Base-by-base conservation (phyloP, 2,113 vertebrate genomes). In the Tilapia sparmanii region DNA sequence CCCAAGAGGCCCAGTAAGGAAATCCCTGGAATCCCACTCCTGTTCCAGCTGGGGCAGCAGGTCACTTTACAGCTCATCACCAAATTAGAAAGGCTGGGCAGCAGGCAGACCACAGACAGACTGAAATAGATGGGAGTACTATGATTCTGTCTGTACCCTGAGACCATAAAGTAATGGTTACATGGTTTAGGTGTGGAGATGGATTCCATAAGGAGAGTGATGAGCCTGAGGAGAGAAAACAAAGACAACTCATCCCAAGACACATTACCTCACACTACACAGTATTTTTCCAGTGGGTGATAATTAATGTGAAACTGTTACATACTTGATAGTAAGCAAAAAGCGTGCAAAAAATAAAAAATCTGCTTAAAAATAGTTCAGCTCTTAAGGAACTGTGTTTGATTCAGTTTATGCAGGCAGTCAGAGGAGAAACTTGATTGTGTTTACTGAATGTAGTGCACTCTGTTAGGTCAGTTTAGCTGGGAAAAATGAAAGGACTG, bases 41-140 rank as follows among this genome's bases (percentile, higher is more conserved):
- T 33, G 40, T 84, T 87, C 79, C 82, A 82, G 85, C 87, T 81
- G 9, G 92, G 92, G 86, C 91, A 93, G 80, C 92, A 90, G 95
- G 94, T 96, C 94, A 90, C 88, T 93, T 96, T 96, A 96, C 96
- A 96, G 95, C 92, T 95, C 95, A 95, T 96, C 94, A 95, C 91
- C 93, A 94, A 95, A 96, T 96, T 95, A 94, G 93, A 94, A 93
- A 92, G 87, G 85, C 88, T 85, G 86, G 90, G 79, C 89, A 89
- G 88, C 90, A 86, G 90, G 73, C 86, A 86, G 89, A 52, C 92
- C 89, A 68, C 91, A 89, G 88, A 80, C 82, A 82, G 88, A 91
- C 86, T 78, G 89, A 92, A 93, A 92, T 91, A 94, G 92, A 93
- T 10, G 83, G 57, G 31, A 86, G 82, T 19, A 59, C 84, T 57